These are phyloP conservation scores for Phoenicopterus ruber DNA, from an alignment of 2,113 vertebrate species.

Conservation along the genomic window DNA sequence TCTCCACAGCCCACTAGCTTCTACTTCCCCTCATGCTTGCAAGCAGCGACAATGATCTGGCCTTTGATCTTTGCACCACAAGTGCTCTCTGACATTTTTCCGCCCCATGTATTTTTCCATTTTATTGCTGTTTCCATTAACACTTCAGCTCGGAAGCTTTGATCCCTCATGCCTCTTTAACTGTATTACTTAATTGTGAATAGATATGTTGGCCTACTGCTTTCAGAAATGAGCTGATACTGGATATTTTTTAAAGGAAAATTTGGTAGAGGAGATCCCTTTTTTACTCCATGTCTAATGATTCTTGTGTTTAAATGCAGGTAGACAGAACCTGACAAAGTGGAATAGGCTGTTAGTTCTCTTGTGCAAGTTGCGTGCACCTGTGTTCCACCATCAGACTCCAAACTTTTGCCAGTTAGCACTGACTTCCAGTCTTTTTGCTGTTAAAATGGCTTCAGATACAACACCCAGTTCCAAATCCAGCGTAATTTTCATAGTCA, in stretches of 20 bases:
- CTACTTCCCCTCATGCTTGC: background rate
- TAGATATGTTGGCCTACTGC: background rate
- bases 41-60: background rate
- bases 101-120: background rate
- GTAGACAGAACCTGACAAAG: background rate
- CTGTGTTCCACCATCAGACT: background rate
- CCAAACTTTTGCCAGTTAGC: background rate
- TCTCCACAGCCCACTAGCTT: background rate
- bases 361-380: background rate
- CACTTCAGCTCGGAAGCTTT: background rate
- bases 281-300: background rate
- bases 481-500: background rate
- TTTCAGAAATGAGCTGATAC: background rate
- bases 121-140: conserved; percentile 4
- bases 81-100: background rate
- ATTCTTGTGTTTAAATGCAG: background rate
- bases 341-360: background rate
- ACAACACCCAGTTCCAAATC: background rate
- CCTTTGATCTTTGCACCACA: conserved; percentile 2
- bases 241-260: background rate
- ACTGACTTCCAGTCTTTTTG: background rate
- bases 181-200: background rate
- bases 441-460: background rate
- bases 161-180: background rate
- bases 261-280: background rate